Conservation (phyloP, 2,113 vertebrate species). For the Leucoraja erinaceus region DNA sequence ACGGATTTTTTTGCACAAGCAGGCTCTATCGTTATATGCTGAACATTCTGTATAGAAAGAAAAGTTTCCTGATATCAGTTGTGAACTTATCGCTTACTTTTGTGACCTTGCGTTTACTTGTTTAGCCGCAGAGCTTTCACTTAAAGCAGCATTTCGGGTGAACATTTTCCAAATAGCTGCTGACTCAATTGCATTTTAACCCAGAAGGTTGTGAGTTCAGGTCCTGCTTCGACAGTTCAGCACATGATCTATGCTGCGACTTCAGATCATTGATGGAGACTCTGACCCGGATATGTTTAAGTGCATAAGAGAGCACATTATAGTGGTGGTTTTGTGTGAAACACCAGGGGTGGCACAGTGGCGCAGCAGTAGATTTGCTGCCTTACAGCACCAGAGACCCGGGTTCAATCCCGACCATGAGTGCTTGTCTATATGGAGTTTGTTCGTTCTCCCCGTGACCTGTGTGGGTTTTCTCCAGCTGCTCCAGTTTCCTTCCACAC, state of each 20-base stretch:
- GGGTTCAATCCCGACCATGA: too few relatives aligned
- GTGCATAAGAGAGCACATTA: too few relatives aligned
- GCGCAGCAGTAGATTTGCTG: too few relatives aligned
- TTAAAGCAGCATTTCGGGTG: background rate
- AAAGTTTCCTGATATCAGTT: background rate
- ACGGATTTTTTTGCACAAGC: background rate
- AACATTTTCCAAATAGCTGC: background rate
- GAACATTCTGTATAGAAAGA: background rate
- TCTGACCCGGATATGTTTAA: background rate
- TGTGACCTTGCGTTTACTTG: background rate
- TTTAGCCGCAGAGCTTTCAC: background rate
- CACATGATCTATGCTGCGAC: background rate
- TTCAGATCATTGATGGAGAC: background rate
- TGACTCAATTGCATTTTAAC: background rate
- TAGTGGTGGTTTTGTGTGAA: too few relatives aligned
- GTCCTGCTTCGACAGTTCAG: background rate
- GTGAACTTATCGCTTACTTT: background rate
- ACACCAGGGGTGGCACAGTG: too few relatives aligned
- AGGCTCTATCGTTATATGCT: background rate
- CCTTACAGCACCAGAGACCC: too few relatives aligned
- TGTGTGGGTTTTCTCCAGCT: too few relatives aligned
- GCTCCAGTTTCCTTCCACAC: too few relatives aligned
- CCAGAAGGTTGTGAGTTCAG: background rate
- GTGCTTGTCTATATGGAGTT: too few relatives aligned
- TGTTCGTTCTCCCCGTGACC: too few relatives aligned